Evolutionary conservation across 2,888 invertebrate genomes (phyloP), one percentile per base, ranked within the genome.

Genomic region (Eubasilissa splendida): DNA sequence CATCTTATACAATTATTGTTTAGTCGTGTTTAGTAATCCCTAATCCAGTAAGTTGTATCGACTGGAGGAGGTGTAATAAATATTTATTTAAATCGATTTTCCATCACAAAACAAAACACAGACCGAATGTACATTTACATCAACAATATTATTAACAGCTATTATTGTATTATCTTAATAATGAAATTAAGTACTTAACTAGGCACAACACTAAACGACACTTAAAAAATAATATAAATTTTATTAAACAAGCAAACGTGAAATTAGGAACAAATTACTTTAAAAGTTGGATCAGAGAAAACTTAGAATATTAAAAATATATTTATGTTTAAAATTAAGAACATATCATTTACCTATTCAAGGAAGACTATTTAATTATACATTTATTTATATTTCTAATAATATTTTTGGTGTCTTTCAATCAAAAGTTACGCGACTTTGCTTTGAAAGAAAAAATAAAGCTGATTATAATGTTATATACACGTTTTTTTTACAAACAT

Each of bases 391-490:
- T 53, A 22, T 22, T 4, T 12, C 71, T 71, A 54, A 71, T 54
- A 11, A 71, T 71, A 71, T 71, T 53, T 71, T 71, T 65, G 42
- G 65, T 65, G 63, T 9, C 65, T 76, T 76, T 76, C 76, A 76
- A 53, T 76, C 33, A 70, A 70, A 53, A 22, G n/a, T 4, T 71
- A 14, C 7, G 22, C 12, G 31, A 12, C 12, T 53, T 12, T 71
- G 11, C 5, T 53, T 22, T 33, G 60, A 52, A 63, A 65, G 22
- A 53, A 22, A 31, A 2, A 56, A 7, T 53, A 76, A 65, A 75
- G 75, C 60, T 63, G 54, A 5, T 31, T 58, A 58, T 58, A 58
- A n/a, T 58, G 8, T 58, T 58, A 42, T 42, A 7, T 42, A 42
- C 42, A 42, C 42, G 7, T 7, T 5, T 42, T 5, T 42, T 42